Evolutionary conservation across 2,888 invertebrate genomes (phyloP), one percentile per base, ranked within the genome.

Genomic region (Microplitis manilae): DNA sequence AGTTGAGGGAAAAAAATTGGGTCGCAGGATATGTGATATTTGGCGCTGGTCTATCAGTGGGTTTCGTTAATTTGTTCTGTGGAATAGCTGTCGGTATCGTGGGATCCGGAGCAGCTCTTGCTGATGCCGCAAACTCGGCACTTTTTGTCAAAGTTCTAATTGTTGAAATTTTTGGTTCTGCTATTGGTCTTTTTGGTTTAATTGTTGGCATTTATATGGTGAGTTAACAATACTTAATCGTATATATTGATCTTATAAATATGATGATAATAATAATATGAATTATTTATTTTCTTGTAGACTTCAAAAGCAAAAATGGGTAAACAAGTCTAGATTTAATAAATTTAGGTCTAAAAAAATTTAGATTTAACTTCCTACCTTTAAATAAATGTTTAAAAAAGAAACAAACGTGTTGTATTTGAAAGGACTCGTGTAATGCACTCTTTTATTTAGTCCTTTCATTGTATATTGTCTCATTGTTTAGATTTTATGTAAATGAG

Each of bases 131-230:
- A 62, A 98, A 99, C 89, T 94, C 97, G 17, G 94, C 96, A 2
- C 93, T 99, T 6, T 99, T 99, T 88, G 99, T 99, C 72, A 99
- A 98, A 91, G 98, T 99, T 90, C 93, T 99, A 65, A 98, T 99
- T 90, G 96, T 99, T 68, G 99, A 99, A 92, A 99, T 99, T 91
- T 99, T 99, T 89, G 99, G 98, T 78, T 98, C 97, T 87, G 99
- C 99, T 86, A 99, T 99, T 88, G 99, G 99, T 87, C 93, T 99
- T 30, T 99, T 99, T 90, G 99, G 99, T 75, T 93, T 99, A 76
- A 99, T 99, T 90, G 98, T 99, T 82, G 98, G 98, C 83, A 98
- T 99, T 90, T 97, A 96, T 90, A 96, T 97, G 95, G 93, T 93
- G 88, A 89, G 89, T 83, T 71, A n/a, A 65, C 5, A 50, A 13